Base-by-base conservation (phyloP, 2,113 vertebrate genomes). In the Quiscalus mexicanus region DNA sequence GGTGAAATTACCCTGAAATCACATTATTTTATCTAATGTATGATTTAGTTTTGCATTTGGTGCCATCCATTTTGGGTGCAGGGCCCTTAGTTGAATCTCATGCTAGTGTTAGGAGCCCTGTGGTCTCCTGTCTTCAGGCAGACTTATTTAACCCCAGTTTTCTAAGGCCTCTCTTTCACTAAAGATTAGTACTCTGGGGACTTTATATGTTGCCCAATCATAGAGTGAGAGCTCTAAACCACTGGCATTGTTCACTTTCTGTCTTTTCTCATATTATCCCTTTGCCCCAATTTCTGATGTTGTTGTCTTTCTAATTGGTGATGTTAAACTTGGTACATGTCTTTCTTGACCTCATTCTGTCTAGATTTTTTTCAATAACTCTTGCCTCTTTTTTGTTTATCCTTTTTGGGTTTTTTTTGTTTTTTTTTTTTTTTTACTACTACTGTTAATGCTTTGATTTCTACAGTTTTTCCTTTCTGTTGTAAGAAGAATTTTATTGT, bases 311-410 rank as follows among this genome's bases (percentile, higher is more conserved):
- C 68, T 87, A 56, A 85, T 30, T 76, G 42, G 37, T 37, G 44
- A 42, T 89, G 30, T 79, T 91, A 68, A 93, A 73, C 62, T 85
- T 68, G 23, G 24, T 73, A 14, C 14, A 0, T 45, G 37, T 91
- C 73, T 81, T 84, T 59, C 55, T 81, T 91, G 87, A 58, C 89
- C 89, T 47, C n/a, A 58, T 90, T 94, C 89, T 88, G 79, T 91
- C 93, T 90, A 44, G 13, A 68, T 52, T 84, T 74, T 76, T 71
- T 80, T 30, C 13, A 68, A 45, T 33, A 75, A 41, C 23, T 50
- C 25, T 70, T 79, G 16, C 17, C 12, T 76, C 49, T 76, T 59
- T 68, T 17, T 52, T 15, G 5, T 31, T 21, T 77, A 41, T 41
- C 9, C 15, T 60, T 59, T 25, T 59, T 59, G 21, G 14, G 37